These are phyloP conservation scores for Arenaria interpres DNA, from an alignment of 2,113 vertebrate genomes.

Conservation along the genomic window DNA sequence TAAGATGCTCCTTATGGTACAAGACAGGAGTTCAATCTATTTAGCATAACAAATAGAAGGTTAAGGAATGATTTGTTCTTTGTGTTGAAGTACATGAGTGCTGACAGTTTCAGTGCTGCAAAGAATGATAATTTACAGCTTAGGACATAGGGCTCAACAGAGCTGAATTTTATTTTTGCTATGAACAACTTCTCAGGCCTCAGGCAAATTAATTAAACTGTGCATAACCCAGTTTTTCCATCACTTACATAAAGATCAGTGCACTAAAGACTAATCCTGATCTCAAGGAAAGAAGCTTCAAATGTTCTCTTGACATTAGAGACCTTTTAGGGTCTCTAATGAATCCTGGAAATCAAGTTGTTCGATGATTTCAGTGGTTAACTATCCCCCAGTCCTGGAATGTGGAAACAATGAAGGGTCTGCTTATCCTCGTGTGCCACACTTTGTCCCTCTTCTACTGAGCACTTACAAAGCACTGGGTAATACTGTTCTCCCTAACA, in stretches of 20 bases:
- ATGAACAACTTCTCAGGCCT: not conserved
- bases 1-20: not conserved
- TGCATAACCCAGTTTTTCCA: not conserved
- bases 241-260: not conserved
- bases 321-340: not conserved
- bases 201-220: not conserved
- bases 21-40: not conserved
- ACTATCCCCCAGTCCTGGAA: not conserved
- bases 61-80: not conserved
- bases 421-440: fast-evolving
- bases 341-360: not conserved
- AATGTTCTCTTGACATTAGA: not conserved
- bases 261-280: not conserved
- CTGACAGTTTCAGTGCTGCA: not conserved
- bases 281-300: not conserved
- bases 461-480: fast-evolving
- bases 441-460: not conserved
- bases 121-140: not conserved
- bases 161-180: not conserved
- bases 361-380: not conserved
- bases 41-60: not conserved
- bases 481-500: not conserved
- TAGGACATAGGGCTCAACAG: not conserved
- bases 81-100: not conserved
- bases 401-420: not conserved